Conservation (phyloP, 64 coral and sea anemone genomes). For the Pocillopora verrucosa region DNA sequence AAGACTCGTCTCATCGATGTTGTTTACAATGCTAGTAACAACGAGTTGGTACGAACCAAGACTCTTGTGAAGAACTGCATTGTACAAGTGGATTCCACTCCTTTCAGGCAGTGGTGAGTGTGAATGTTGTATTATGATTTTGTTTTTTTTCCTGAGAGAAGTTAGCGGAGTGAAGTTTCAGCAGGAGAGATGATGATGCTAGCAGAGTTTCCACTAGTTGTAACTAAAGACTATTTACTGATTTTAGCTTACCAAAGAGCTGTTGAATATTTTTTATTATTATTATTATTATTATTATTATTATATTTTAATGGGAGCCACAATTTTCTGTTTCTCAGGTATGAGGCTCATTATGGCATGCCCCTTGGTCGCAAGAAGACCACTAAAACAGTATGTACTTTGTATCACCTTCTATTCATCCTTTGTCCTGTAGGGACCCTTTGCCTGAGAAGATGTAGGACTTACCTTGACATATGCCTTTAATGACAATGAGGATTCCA, state of each 20-base stretch:
- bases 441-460: too few relatives aligned
- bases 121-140: neutral
- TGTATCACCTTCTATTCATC: too few relatives aligned
- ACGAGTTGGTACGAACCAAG: slow-evolving; percentile 94
- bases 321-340: slow-evolving; percentile 44
- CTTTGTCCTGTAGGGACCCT: too few relatives aligned
- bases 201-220: too few relatives aligned
- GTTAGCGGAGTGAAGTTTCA: too few relatives aligned
- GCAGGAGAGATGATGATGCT: too few relatives aligned
- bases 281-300: neutral
- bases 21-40: slow-evolving; percentile 99
- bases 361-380: slow-evolving; percentile 93
- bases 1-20: slow-evolving; percentile 98
- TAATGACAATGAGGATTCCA: too few relatives aligned
- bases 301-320: neutral
- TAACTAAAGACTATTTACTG: too few relatives aligned
- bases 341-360: slow-evolving; percentile 85
- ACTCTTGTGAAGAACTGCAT: slow-evolving; percentile 98
- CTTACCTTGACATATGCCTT: too few relatives aligned
- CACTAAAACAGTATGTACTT: slow-evolving; percentile 67
- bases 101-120: slow-evolving; percentile 92
- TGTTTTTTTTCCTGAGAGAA: too few relatives aligned
- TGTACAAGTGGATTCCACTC: slow-evolving; percentile 92
- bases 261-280: too few relatives aligned
- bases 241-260: neutral